Evolutionary conservation across 2,113 vertebrate species (phyloP), one percentile per base, ranked within the genome.

Genomic region (Xiphorhynchus elegans): DNA sequence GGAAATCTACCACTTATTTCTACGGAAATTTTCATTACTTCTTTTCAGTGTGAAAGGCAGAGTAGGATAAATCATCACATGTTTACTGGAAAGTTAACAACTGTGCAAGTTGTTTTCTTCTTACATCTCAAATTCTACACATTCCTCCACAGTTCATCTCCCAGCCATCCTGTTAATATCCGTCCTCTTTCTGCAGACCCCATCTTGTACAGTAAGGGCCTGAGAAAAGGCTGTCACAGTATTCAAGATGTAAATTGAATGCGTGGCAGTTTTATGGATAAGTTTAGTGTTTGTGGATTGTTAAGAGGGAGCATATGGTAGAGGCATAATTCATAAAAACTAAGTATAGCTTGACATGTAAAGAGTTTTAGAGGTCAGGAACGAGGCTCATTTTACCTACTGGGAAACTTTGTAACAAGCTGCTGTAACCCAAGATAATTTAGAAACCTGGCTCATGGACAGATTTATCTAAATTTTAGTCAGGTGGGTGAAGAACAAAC

Each of bases 281-380:
- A 40, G 77, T 80, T 67, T 46, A 64, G 19, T 53, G 46, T 49
- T 70, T 80, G 42, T 69, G 44, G 40, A 52, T 58, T 29, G 2
- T 88, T 80, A 73, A 86, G 50, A 77, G 4, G 10, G 6, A 31
- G 12, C 63, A 77, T 50, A 66, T 86, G 67, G 50, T 92, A 60
- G n/a, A 80, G 33, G 46, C 12, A 76, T 92, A 83, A 92, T 80
- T 94, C 63, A 88, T 73, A 58, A 69, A 93, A 76, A 53, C 90
- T 93, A 93, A 92, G 76, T 70, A 90, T 86, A 96, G 59, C 60
- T 93, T 70, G 55, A 39, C 25, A 49, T 25, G 8, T 26, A 74
- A 74, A 89, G 67, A 58, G 50, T 77, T 90, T 84, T 58, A 90
- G 83, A 84, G 90, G 76, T 95, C 59, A 89, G 26, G 8, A 42